Conservation (phyloP, 2,888 invertebrate genomes). For the Philereme transversata region DNA sequence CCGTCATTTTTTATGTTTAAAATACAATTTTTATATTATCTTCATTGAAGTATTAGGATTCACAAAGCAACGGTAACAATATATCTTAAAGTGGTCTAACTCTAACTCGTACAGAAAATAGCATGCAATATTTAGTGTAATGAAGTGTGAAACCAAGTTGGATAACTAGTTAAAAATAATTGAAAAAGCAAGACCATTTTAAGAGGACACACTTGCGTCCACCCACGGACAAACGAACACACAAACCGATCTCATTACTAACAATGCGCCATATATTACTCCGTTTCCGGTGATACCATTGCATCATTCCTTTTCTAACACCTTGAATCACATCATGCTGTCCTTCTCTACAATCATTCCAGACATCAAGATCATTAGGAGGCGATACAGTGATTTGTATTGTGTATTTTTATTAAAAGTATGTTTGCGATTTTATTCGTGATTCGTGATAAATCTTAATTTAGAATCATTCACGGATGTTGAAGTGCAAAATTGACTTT, state of each 20-base stretch:
- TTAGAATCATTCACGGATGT: slow-evolving; percentile 28
- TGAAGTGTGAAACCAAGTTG: slow-evolving; percentile 21
- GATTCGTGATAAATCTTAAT: slow-evolving; percentile 39
- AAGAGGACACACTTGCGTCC: slow-evolving; percentile 49
- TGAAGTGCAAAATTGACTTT: slow-evolving; percentile 6
- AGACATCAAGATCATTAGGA: slow-evolving; percentile 77
- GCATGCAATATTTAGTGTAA: slow-evolving; percentile 1
- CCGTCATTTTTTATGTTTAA: too few relatives aligned
- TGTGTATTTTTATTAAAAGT: slow-evolving; percentile 36
- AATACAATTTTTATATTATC: too few relatives aligned
- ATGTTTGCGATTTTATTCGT: slow-evolving; percentile 35
- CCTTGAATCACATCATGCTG: slow-evolving; percentile 16
- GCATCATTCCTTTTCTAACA: slow-evolving; percentile 49
- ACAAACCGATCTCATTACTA: slow-evolving; percentile 81
- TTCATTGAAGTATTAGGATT: too few relatives aligned
- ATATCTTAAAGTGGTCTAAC: too few relatives aligned
- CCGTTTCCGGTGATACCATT: slow-evolving; percentile 76
- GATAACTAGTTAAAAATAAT: slow-evolving; percentile 42
- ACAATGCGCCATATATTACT: slow-evolving; percentile 82
- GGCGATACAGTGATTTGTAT: slow-evolving; percentile 79
- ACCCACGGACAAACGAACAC: slow-evolving; percentile 67
- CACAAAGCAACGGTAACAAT: too few relatives aligned
- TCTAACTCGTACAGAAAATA: not conserved
- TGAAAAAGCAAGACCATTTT: slow-evolving; percentile 48
- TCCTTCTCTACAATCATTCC: slow-evolving; percentile 65